A percentile compares a stretch with the other conserved stretches of the same genome.
Evolutionary conservation across 2,888 invertebrate genomes (phyloP).

Genomic region (Pristionchus mayeri): DNA sequence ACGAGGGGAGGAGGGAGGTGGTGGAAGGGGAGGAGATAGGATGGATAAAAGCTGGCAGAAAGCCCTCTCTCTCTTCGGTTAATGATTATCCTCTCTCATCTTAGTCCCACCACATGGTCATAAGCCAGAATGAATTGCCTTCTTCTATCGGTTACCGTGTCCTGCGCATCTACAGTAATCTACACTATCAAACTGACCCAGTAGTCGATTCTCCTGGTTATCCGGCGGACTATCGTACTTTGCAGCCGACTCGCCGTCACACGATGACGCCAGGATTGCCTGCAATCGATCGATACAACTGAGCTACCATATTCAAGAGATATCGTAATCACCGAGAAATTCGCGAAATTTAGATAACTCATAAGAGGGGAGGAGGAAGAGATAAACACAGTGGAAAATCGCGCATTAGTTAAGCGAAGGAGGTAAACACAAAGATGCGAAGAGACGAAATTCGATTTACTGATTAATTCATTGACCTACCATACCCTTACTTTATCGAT

Average conservation of each 20-base stretch:
- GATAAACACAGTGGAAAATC: background rate
- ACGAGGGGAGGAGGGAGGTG: background rate
- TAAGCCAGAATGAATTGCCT: background rate
- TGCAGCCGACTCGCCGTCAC: background rate
- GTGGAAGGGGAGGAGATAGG: background rate
- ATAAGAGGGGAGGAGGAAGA: background rate
- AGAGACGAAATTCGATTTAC: background rate
- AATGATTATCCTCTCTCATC: constrained; percentile 31
- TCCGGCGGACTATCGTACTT: constrained; percentile 13
- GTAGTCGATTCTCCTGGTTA: constrained; percentile 30
- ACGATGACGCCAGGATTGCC: constrained; percentile 7
- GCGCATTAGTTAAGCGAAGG: no score
- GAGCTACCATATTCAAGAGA: background rate
- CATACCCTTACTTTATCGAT: no score
- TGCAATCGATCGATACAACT: background rate
- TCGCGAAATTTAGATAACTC: background rate
- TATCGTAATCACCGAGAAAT: background rate
- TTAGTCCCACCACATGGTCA: constrained; percentile 35
- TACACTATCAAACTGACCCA: background rate
- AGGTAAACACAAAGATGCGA: no score
- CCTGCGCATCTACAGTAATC: background rate
- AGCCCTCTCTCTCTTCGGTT: constrained; percentile 1
- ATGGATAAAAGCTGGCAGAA: constrained; percentile 45
- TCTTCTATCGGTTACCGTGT: constrained; percentile 14
- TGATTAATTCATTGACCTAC: background rate